These are phyloP conservation scores for Drosophila anceps DNA, from an alignment of 2,888 invertebrate genomes.

Conservation along the genomic window DNA sequence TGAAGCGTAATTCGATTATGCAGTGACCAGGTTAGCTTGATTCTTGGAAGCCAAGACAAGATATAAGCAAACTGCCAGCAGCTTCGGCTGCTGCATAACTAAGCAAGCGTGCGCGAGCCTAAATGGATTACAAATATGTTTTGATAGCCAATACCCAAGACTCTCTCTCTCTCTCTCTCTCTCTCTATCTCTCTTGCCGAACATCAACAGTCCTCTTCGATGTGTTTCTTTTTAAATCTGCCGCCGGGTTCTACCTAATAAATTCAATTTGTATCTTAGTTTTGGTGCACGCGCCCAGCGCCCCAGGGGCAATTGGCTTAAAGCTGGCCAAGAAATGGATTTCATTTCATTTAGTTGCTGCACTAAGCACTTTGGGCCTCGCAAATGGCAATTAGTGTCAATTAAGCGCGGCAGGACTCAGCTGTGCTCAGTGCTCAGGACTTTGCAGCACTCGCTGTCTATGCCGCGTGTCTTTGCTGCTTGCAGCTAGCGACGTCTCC, in stretches of 20 bases:
- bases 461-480: background rate
- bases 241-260: constrained; percentile 8
- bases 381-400: constrained; percentile 68
- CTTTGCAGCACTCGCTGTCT: background rate
- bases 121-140: constrained; percentile 71
- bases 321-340: constrained; percentile 48
- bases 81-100: constrained; percentile 55
- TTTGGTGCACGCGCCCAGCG: background rate
- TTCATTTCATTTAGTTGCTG: constrained; percentile 34
- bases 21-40: constrained; percentile 9
- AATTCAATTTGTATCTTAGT: constrained; percentile 56
- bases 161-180: too few relatives aligned
- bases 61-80: constrained; percentile 10
- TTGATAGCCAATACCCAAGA: constrained; percentile 42
- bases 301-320: constrained; percentile 23
- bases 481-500: background rate
- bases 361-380: constrained; percentile 22
- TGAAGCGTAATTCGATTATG: constrained; percentile 56
- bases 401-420: constrained; percentile 48
- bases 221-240: background rate
- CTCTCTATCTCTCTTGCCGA: too few relatives aligned
- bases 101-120: constrained; percentile 44
- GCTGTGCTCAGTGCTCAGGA: background rate
- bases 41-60: background rate
- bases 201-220: background rate